Percentiles rank a stretch among this genome's conserved stretches.
These are phyloP conservation scores for Leguminivora glycinivorella DNA, from an alignment of 1,140 invertebrate species.

Conservation along the genomic window DNA sequence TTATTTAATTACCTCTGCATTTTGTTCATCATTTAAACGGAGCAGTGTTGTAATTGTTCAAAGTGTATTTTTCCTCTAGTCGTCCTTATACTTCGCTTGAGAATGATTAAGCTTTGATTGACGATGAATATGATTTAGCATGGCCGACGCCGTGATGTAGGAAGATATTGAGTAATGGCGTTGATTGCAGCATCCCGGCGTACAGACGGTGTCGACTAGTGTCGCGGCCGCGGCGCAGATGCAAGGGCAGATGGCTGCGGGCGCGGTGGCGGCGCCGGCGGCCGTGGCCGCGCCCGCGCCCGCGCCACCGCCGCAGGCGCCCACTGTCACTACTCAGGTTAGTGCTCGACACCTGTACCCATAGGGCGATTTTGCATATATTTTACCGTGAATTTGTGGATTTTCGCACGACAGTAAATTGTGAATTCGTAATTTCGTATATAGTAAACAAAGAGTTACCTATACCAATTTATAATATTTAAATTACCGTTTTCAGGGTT, in stretches of 20 bases:
- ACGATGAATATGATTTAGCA: conserved; percentile 1
- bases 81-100: conserved; percentile 3
- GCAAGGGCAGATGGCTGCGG: conserved; percentile 50
- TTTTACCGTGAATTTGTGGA: too few species aligned
- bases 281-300: conserved; percentile 40
- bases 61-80: background rate
- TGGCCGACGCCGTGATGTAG: background rate
- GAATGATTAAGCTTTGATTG: conserved; percentile 15
- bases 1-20: conserved; percentile 1
- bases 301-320: conserved; percentile 37
- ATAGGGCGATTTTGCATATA: too few species aligned
- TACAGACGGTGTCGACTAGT: conserved; percentile 63
- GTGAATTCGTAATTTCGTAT: too few species aligned
- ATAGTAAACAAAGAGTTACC: too few species aligned
- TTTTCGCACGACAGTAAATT: too few species aligned
- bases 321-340: conserved; percentile 60
- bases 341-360: background rate
- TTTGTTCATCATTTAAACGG: background rate
- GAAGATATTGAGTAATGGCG: background rate
- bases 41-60: background rate
- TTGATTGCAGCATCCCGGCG: conserved; percentile 57
- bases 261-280: conserved; percentile 50
- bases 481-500: too few species aligned
- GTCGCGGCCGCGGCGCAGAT: conserved; percentile 50
- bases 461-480: too few species aligned